phyloP scores from a whole-genome alignment of 2,113 vertebrate genomes.

The Lamprotornis superbus region DNA sequence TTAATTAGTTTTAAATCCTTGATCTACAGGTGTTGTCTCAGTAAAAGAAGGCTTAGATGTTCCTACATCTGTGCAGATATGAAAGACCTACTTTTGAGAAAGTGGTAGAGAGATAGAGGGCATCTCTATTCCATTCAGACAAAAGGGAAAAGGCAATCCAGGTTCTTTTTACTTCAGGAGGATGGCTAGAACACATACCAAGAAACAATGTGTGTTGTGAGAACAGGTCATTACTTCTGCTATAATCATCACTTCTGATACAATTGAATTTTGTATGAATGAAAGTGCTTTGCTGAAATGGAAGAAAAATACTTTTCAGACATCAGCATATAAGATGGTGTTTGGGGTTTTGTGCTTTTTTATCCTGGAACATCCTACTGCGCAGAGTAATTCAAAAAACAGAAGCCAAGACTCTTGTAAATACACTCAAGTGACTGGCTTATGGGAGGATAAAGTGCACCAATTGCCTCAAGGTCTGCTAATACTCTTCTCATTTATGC shows the following conservation, averaged over 20 bases:
- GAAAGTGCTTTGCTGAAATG: neutral
- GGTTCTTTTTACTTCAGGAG: neutral
- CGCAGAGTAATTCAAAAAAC: neutral
- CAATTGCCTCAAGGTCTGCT: neutral
- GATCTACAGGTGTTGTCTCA: neutral
- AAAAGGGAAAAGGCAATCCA: neutral
- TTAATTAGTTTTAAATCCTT: neutral
- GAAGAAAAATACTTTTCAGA: neutral
- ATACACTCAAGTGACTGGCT: constrained; percentile 18
- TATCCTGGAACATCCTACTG: neutral
- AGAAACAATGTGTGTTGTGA: neutral
- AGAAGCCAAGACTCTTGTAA: constrained; percentile 3
- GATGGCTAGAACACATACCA: neutral
- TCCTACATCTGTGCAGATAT: neutral
- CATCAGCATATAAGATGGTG: neutral
- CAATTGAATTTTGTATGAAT: neutral
- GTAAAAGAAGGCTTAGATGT: neutral
- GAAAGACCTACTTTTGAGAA: neutral
- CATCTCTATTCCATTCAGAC: neutral
- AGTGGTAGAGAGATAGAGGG: neutral
- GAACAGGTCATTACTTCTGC: neutral
- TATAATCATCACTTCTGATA: neutral
- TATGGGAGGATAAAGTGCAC: constrained; percentile 23
- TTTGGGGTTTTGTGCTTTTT: neutral
- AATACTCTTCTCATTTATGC: constrained; percentile 16